Base-by-base conservation (phyloP, 2,113 vertebrate species). In the Spheniscus mendiculus region DNA sequence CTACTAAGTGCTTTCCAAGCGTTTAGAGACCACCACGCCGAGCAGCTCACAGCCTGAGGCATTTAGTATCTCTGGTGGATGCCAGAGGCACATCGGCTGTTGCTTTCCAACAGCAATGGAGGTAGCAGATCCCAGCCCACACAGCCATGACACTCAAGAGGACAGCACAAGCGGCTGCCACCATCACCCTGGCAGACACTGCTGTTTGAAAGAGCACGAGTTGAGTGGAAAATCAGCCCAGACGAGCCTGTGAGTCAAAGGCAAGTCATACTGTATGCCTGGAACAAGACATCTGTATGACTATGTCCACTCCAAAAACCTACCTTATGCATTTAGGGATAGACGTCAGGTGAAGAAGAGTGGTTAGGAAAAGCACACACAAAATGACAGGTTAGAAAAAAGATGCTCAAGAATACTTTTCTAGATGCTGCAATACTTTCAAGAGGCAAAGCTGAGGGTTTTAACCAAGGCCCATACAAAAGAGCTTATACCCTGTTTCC, bases 111-210 rank as follows among this genome's bases (percentile, higher is more conserved):
- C 63, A 62, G 62, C 38, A 40, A 30, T 1, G 1, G 9, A 12
- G 34, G 59, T 16, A 26, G 38, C 34, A 15, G 61, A 26, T 71
- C 32, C 38, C 78, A 71, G 63, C 44, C 58, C 6, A 3, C 63
- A 6, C 16, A 26, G 23, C 58, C 4, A 1, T 5, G 21, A 42
- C 3, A 2, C 52, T 47, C 3, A 2, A 21, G 29, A 29, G 15
- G 29, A 36, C 65, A 83, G 45, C 2, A 1, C 38, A 12, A 53
- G 40, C 2, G 0, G 47, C 52, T 1, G 1, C n/a, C 26, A 4
- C 40, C 25, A 20, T 18, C 80, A 42, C 18, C 29, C 40, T 2
- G 0, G 20, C 74, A 85, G 61, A 34, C 1, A 1, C 45, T 36
- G 30, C 47, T 62, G 14, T 38, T 52, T n/a, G n/a, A 59, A 71